A percentile compares a stretch with the other conserved stretches of the same genome.
Conservation (phyloP, 2,113 vertebrate genomes). For the Odocoileus hemionus region DNA sequence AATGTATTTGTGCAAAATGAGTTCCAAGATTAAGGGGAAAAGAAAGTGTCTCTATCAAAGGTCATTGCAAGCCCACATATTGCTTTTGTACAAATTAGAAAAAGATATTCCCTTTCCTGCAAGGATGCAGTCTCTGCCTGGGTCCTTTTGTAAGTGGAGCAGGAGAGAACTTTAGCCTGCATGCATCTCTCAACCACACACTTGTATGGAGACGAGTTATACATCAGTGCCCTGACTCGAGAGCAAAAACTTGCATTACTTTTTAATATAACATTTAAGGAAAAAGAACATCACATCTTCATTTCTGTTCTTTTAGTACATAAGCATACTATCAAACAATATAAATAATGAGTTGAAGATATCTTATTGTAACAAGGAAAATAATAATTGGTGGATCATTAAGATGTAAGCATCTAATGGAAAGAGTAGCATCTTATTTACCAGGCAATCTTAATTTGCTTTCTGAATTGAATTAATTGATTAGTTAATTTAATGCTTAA, state of each 20-base stretch:
- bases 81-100: neutral
- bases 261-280: neutral
- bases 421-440: constrained; percentile 72
- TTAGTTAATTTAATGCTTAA: constrained; percentile 74
- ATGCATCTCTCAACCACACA: fast-evolving
- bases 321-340: neutral
- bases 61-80: neutral
- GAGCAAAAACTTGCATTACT: neutral
- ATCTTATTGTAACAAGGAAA: constrained; percentile 32
- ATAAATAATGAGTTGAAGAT: constrained; percentile 40
- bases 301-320: neutral
- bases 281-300: neutral
- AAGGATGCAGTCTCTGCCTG: neutral
- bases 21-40: neutral
- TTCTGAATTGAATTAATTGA: constrained; percentile 72
- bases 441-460: constrained; percentile 71
- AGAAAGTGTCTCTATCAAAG: neutral
- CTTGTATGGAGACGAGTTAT: neutral
- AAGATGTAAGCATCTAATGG: constrained; percentile 33
- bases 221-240: neutral
- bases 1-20: neutral
- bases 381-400: constrained; percentile 49
- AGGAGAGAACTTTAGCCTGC: neutral
- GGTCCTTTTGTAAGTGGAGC: neutral
- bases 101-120: neutral